Evolutionary conservation across 2,797 vertebrate species (phyloP).

Genomic region (Odontamblyopus rebecca): DNA sequence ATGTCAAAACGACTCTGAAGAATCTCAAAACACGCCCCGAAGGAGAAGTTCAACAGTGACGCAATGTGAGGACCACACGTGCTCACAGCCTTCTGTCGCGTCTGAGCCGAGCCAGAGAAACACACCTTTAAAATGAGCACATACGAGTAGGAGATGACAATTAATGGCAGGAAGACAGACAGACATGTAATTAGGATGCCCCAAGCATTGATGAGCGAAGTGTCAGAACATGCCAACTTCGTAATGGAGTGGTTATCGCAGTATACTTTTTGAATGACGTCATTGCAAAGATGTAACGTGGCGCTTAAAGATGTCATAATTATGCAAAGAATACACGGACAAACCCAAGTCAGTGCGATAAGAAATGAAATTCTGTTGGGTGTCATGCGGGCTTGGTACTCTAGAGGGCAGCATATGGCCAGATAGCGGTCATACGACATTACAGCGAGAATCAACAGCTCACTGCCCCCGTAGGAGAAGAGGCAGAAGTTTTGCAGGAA

Average conservation of each 20-base stretch:
- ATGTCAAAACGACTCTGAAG: slow-evolving; percentile 28
- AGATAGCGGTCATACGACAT: slow-evolving; percentile 12
- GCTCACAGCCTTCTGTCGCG: slow-evolving; percentile 14
- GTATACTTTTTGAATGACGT: slow-evolving; percentile 9
- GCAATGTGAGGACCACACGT: slow-evolving; percentile 25
- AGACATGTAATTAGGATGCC: not conserved
- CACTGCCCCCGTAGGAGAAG: not conserved
- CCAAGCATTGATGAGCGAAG: not conserved
- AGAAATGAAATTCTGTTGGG: slow-evolving; percentile 4
- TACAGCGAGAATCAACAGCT: not conserved
- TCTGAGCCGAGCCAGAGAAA: slow-evolving; percentile 5
- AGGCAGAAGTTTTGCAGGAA: slow-evolving; percentile 1
- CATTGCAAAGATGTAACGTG: slow-evolving; percentile 1
- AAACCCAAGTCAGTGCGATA: not conserved
- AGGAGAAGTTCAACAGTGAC: slow-evolving; percentile 24
- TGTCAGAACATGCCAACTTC: not conserved
- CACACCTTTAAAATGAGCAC: slow-evolving; percentile 11
- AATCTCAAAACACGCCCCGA: slow-evolving; percentile 8
- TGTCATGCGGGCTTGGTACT: slow-evolving; percentile 6
- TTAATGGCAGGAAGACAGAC: not conserved
- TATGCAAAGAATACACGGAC: not conserved
- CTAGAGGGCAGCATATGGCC: slow-evolving; percentile 1
- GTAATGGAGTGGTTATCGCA: slow-evolving; percentile 8
- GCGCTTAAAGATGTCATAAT: slow-evolving; percentile 1
- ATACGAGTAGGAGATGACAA: slow-evolving; percentile 10